phyloP scores from a whole-genome alignment of 2,888 invertebrate species.

The Apotomis turbidana region DNA sequence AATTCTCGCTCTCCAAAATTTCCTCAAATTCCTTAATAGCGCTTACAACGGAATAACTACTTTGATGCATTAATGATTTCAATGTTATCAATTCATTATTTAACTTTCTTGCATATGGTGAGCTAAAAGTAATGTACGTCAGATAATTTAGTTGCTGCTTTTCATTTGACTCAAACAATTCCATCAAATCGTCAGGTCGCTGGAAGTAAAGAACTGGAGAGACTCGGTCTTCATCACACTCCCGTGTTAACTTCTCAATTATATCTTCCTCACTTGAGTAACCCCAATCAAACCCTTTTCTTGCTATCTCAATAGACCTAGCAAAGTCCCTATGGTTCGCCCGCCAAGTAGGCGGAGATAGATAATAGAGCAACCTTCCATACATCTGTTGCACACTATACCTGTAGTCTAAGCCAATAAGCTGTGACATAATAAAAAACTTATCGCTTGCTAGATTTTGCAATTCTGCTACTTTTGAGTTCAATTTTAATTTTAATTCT shows the following conservation, averaged over 20 bases:
- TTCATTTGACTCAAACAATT: slow-evolving; percentile 85
- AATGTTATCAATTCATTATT: slow-evolving; percentile 73
- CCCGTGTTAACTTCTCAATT: slow-evolving; percentile 76
- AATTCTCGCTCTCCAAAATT: slow-evolving; percentile 72
- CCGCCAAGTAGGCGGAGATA: slow-evolving; percentile 86
- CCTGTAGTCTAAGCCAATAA: slow-evolving; percentile 85
- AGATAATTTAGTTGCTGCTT: slow-evolving; percentile 86
- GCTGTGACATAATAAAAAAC: slow-evolving; percentile 67
- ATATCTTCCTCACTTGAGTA: slow-evolving; percentile 67
- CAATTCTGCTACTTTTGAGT: slow-evolving; percentile 69
- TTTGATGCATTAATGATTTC: slow-evolving; percentile 66
- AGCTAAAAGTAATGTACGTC: slow-evolving; percentile 83
- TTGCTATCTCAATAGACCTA: slow-evolving; percentile 73
- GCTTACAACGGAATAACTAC: slow-evolving; percentile 55
- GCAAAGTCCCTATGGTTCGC: slow-evolving; percentile 79
- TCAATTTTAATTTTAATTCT: slow-evolving; percentile 67
- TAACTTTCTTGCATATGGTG: slow-evolving; percentile 78
- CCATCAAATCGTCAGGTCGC: slow-evolving; percentile 80
- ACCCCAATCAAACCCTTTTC: slow-evolving; percentile 73
- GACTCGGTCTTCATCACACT: slow-evolving; percentile 66
- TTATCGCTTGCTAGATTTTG: slow-evolving; percentile 69
- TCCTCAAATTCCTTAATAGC: slow-evolving; percentile 62
- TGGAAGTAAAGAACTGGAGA: slow-evolving; percentile 84
- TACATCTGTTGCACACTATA: slow-evolving; percentile 86
- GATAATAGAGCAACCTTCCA: slow-evolving; percentile 86